phyloP scores from a whole-genome alignment of 2,113 vertebrate genomes.

The Etia nguti region DNA sequence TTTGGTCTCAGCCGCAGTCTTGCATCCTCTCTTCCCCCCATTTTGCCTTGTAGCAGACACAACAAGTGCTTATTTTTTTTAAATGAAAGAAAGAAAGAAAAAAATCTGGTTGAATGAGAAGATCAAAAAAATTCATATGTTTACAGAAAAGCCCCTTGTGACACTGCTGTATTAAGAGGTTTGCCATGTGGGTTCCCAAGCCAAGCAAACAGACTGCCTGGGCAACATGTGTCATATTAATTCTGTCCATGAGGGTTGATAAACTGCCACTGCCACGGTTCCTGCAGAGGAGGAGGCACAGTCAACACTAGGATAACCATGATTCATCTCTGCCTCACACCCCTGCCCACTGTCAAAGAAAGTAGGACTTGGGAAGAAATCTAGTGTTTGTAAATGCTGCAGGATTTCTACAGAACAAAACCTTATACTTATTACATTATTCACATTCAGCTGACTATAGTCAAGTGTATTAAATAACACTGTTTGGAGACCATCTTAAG shows the following conservation, averaged over 20 bases:
- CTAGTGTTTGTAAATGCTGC: not conserved
- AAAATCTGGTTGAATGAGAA: slow-evolving; percentile 22
- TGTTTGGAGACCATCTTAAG: not conserved
- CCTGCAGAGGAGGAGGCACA: slow-evolving; percentile 3
- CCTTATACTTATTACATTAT: not conserved
- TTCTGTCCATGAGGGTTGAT: slow-evolving; percentile 8
- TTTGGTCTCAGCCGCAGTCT: not conserved
- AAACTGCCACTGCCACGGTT: not conserved
- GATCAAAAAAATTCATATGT: slow-evolving; percentile 40
- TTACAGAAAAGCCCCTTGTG: slow-evolving; percentile 31
- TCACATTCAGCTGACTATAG: not conserved
- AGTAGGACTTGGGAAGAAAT: not conserved
- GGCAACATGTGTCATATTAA: slow-evolving; percentile 47
- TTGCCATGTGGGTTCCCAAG: slow-evolving; percentile 5
- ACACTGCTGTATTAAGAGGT: not conserved
- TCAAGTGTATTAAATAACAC: not conserved
- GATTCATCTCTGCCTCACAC: not conserved
- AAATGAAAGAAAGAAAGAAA: not conserved
- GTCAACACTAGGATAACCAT: not conserved
- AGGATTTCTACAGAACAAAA: not conserved
- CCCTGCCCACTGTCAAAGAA: not conserved
- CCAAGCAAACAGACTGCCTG: slow-evolving; percentile 11
- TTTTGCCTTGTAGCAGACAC: not conserved
- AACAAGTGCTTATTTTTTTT: slow-evolving; percentile 11
- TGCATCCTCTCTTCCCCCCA: not conserved